phyloP scores from a whole-genome alignment of 2,888 invertebrate species.

The Onthophagus sagittarius region DNA sequence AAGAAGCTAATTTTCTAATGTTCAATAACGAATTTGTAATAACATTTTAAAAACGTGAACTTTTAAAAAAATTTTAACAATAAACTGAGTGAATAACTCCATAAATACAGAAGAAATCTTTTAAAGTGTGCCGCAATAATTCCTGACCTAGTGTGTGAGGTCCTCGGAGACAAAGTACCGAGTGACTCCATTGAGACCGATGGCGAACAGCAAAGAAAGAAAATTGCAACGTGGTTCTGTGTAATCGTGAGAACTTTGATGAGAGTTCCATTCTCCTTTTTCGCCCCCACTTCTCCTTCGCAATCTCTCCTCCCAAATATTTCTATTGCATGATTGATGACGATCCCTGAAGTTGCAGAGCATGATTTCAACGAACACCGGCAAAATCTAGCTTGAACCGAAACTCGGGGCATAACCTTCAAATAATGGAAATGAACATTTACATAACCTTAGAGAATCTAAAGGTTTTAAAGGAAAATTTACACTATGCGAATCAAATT shows the following conservation, averaged over 20 bases:
- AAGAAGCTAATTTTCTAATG: too few relatives aligned
- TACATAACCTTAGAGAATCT: not conserved
- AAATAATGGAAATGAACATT: not conserved
- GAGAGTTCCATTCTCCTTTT: constrained; percentile 22
- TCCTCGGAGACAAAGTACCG: constrained; percentile 11
- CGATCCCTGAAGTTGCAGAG: not conserved
- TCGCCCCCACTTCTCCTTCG: constrained; percentile 8
- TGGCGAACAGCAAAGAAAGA: constrained; percentile 15
- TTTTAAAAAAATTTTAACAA: not conserved
- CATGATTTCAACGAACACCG: not conserved
- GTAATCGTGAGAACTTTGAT: constrained; percentile 24
- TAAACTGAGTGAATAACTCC: not conserved
- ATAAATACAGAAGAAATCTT: not conserved
- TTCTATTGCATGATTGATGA: not conserved
- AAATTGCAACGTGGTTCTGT: constrained; percentile 15
- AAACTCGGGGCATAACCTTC: not conserved
- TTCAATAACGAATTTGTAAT: too few relatives aligned
- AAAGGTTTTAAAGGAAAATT: too few relatives aligned
- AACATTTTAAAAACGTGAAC: too few relatives aligned
- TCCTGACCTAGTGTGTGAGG: constrained; percentile 20
- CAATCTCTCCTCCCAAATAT: not conserved
- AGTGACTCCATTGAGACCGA: constrained; percentile 1
- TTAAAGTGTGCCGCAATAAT: constrained; percentile 8
- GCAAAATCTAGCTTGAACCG: not conserved
- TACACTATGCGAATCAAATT: too few relatives aligned